These are phyloP conservation scores for Digitonthophagus gazella DNA, from an alignment of 2,888 invertebrate genomes.

Conservation along the genomic window DNA sequence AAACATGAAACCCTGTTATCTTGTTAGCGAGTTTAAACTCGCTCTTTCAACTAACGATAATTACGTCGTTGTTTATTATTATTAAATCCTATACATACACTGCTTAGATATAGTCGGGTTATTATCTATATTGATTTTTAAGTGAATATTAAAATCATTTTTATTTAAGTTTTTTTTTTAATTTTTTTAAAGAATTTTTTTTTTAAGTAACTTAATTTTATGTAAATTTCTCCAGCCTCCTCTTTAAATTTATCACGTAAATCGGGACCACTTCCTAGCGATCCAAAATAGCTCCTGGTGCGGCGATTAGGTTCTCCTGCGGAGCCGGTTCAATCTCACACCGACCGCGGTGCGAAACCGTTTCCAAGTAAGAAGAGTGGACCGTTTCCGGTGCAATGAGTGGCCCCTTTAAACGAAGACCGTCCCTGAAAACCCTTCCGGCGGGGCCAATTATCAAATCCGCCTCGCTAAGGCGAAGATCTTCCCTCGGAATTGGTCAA, in stretches of 20 bases:
- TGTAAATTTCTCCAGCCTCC: background rate
- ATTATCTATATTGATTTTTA: no score
- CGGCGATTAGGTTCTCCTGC: background rate
- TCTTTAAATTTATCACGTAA: background rate
- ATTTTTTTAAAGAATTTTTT: no score
- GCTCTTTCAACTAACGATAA: no score
- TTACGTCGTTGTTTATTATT: no score
- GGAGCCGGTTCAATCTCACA: background rate
- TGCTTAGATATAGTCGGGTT: no score
- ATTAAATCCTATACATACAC: no score
- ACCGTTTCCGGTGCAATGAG: conserved; percentile 40
- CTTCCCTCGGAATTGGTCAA: conserved; percentile 54
- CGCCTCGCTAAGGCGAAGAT: conserved; percentile 47
- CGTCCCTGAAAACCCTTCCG: conserved; percentile 46
- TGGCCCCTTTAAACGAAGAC: conserved; percentile 49
- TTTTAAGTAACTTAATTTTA: no score
- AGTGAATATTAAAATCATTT: no score
- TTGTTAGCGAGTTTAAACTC: no score
- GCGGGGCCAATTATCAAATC: conserved; percentile 54
- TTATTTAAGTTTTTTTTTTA: no score
- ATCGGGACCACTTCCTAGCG: background rate
- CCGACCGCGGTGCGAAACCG: background rate
- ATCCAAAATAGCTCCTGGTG: background rate
- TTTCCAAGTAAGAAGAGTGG: conserved; percentile 2
- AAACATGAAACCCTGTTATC: no score